A percentile compares a stretch with the other conserved stretches of the same genome.
Evolutionary conservation across 2,888 invertebrate species (phyloP).

Genomic region (Dione juno): DNA sequence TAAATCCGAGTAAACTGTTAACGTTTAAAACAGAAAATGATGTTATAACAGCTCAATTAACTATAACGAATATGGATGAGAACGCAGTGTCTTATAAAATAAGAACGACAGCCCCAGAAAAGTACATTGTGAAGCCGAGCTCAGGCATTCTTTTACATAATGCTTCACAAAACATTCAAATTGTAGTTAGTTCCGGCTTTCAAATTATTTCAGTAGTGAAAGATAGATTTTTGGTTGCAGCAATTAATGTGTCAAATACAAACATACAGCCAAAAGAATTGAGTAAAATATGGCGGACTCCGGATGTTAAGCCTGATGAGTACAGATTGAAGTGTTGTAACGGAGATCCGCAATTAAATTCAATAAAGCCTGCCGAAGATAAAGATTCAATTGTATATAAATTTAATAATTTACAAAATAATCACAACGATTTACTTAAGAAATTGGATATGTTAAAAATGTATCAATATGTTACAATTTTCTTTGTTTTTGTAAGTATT

Average conservation of each 20-base stretch:
- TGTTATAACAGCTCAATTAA: conserved; percentile 84
- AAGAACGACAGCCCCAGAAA: conserved; percentile 95
- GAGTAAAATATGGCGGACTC: conserved; percentile 86
- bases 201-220: conserved; percentile 84
- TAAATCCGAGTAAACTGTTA: conserved; percentile 86
- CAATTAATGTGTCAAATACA: conserved; percentile 82
- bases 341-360: conserved; percentile 22
- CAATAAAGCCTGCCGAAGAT: not conserved
- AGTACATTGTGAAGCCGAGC: conserved; percentile 93
- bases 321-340: conserved; percentile 79
- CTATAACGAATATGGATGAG: conserved; percentile 85
- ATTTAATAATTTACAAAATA: conserved; percentile 36
- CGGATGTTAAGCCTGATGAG: conserved; percentile 81
- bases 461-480: conserved; percentile 35
- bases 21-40: conserved; percentile 84
- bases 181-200: conserved; percentile 87
- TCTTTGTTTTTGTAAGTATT: conserved; percentile 32
- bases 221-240: conserved; percentile 93
- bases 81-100: conserved; percentile 83
- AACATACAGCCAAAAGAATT: conserved; percentile 82
- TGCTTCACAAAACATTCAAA: conserved; percentile 83
- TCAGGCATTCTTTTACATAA: conserved; percentile 87
- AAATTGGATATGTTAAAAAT: conserved; percentile 33
- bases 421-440: conserved; percentile 34
- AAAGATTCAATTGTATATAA: conserved; percentile 36